phyloP scores from a whole-genome alignment of 2,113 vertebrate genomes.

The Solenodon paradoxus region DNA sequence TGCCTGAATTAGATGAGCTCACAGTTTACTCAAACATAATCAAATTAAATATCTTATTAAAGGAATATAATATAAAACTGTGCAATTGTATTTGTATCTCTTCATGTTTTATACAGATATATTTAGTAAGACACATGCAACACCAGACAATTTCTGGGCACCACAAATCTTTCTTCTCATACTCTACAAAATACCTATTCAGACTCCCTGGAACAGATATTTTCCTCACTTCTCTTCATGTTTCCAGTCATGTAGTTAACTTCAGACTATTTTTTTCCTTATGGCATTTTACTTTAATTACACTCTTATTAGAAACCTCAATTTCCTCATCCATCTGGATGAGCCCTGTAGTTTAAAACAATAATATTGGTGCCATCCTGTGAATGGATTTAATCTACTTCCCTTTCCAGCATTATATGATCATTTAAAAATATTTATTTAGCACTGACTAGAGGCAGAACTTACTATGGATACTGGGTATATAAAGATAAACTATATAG shows the following conservation, averaged over 20 bases:
- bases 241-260: neutral
- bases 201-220: neutral
- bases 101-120: neutral
- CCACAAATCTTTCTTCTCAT: neutral
- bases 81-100: neutral
- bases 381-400: neutral
- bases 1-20: neutral
- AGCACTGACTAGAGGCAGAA: neutral
- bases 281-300: neutral
- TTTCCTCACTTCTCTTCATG: neutral
- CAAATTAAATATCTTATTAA: neutral
- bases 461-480: neutral
- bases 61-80: neutral
- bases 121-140: neutral
- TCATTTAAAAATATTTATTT: neutral
- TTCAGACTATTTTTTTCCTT: neutral
- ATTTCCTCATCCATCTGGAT: neutral
- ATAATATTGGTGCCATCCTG: neutral
- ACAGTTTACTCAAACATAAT: neutral
- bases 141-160: neutral
- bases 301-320: neutral
- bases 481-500: neutral
- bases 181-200: neutral
- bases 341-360: neutral
- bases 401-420: neutral